Base-by-base conservation (phyloP, 1,140 invertebrate species). In the Formica selysi region DNA sequence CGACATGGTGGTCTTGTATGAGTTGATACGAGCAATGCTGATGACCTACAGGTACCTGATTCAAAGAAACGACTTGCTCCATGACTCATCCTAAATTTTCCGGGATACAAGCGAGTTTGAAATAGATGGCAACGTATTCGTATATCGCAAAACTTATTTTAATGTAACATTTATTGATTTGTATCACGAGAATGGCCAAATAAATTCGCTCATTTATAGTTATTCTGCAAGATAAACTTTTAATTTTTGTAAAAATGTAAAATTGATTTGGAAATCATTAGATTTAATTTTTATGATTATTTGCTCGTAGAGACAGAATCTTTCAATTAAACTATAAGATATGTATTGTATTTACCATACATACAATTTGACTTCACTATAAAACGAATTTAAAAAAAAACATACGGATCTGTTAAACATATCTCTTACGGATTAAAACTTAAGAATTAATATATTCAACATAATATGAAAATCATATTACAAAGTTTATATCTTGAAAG, bases 71-170 rank as follows among this genome's bases (percentile, higher is more conserved):
- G 19, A 11, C 22, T 62, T 16, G 51, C 22, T 65, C 51, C 26
- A 44, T 88, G 79, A 88, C 22, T 88, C 87, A 88, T 85, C 32
- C 44, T 7, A n/a, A 11, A 11, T n/a, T 22, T 81, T 73, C 67
- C 79, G 67, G 11, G 4, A 80, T 41, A 29, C 29, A 26, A 51
- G 67, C 32, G 32, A 54, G 2, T 54, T n/a, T 10, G 5, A 67
- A 38, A 38, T n/a, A 16, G n/a, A 38, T 22, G 62, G 6, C 1
- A 32, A 44, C 7, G 8, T 11, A 44, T 32, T 65, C 41, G n/a
- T n/a, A 76, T 16, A 0, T 57, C 7, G 7, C 1, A 8, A 54
- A 59, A 61, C 22, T 76, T 51, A 51, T 5, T 51, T 48, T 11
- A 36, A 19, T 10, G 3, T 7, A 32, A 32, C 32, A 32, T 32